A percentile compares a stretch with the other conserved stretches of the same genome.
These are phyloP conservation scores for Psilanteris sp. DNA, from an alignment of 1,140 invertebrate genomes.

Conservation along the genomic window DNA sequence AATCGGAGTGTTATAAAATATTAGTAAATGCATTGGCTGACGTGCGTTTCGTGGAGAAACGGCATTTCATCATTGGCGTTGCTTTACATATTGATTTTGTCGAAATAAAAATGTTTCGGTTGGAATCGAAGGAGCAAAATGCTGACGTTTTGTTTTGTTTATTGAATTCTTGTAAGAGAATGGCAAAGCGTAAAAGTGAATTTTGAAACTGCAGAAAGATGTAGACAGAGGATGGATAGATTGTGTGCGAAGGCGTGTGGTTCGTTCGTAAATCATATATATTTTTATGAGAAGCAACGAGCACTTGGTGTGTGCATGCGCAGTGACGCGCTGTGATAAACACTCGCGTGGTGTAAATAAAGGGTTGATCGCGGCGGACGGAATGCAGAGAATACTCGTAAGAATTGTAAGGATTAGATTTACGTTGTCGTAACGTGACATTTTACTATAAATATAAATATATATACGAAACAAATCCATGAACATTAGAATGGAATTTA, in stretches of 20 bases:
- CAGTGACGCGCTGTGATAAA: constrained; percentile 61
- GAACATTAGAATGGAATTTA: constrained; percentile 55
- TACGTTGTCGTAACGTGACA: constrained; percentile 54
- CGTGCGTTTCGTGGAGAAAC: too few species aligned
- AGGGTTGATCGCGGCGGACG: constrained; percentile 21
- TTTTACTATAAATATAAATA: constrained; percentile 57
- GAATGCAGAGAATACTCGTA: constrained; percentile 43
- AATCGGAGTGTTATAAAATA: too few species aligned
- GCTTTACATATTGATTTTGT: too few species aligned
- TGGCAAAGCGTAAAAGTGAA: too few species aligned
- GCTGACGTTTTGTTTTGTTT: too few species aligned
- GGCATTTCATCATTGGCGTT: too few species aligned
- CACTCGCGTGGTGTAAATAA: constrained; percentile 60
- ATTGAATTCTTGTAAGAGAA: too few species aligned
- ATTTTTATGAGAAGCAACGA: constrained; percentile 48
- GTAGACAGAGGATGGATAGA: background rate
- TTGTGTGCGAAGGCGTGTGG: constrained; percentile 8
- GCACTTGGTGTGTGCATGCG: constrained; percentile 27
- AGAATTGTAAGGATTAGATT: constrained; percentile 49
- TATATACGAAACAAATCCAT: constrained; percentile 45
- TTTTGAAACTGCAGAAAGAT: too few species aligned
- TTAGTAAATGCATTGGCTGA: too few species aligned
- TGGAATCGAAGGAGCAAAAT: too few species aligned
- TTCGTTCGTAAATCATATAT: constrained; percentile 39
- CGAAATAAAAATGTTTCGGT: too few species aligned